Evolutionary conservation across 2,888 invertebrate species (phyloP), one percentile per base, ranked within the genome.

Genomic region (Pammene fasciana): DNA sequence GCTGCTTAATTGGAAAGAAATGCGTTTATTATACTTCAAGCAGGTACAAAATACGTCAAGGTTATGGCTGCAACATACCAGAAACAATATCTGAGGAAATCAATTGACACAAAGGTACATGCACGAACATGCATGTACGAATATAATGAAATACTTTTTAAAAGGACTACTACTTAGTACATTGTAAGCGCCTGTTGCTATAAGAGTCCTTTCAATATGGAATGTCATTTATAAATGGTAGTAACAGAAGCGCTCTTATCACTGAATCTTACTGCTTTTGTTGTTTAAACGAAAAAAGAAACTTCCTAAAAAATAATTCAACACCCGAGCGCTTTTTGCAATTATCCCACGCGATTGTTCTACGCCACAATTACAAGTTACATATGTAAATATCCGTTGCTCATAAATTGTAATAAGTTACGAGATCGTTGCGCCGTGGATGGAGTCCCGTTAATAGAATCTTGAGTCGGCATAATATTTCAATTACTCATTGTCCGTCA

Each of bases 401-500:
- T 64, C 76, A 84, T 86, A 85, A 85, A 85, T 85, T 81, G 77
- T 76, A 80, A 80, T 85, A 81, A 83, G 75, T 84, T 82, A 84
- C 81, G 76, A 72, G 81, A 79, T 80, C 81, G 78, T 74, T 76
- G 74, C 75, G 72, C 70, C 74, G 77, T 74, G 73, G 71, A 64
- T 36, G n/a, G 71, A 75, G 82, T 85, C 83, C 89, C 86, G 89
- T 89, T 90, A 88, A 83, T 86, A 84, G 79, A 84, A 80, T 81
- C 81, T 85, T 82, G 81, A 82, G 78, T 76, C 78, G 77, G 78
- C 79, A 80, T 85, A 85, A 86, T 86, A 78, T 75, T 76, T 78
- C 71, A 82, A 88, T 89, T 86, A 86, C 82, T 89, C 86, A 85
- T 81, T 79, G 78, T 88, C 83, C 79, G 88, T 87, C 86, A 87